phyloP scores from a whole-genome alignment of 2,888 invertebrate species.

The Galerucella pusilla region DNA sequence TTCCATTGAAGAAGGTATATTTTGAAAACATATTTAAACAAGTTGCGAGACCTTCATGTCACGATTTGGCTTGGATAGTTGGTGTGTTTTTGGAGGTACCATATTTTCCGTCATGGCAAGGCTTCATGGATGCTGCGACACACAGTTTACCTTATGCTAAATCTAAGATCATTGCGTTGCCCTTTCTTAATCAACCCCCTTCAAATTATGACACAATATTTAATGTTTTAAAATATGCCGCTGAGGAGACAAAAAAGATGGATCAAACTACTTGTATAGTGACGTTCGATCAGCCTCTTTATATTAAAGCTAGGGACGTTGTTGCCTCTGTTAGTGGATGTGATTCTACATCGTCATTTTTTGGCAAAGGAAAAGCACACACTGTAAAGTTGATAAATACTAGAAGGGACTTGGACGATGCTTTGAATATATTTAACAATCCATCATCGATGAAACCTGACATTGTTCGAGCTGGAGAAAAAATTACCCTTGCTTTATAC shows the following conservation, averaged over 20 bases:
- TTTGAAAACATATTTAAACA: neutral
- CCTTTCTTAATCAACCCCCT: slow-evolving; percentile 30
- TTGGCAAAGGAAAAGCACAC: neutral
- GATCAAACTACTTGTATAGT: slow-evolving; percentile 22
- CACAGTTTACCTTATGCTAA: slow-evolving; percentile 20
- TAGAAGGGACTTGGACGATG: neutral
- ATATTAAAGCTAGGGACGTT: slow-evolving; percentile 25
- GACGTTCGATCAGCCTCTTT: slow-evolving; percentile 33
- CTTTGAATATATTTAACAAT: neutral
- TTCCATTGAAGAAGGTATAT: neutral
- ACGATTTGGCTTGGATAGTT: slow-evolving; percentile 12
- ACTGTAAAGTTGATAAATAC: neutral
- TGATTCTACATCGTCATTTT: neutral
- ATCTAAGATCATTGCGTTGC: slow-evolving; percentile 28
- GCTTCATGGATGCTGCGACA: slow-evolving; percentile 32
- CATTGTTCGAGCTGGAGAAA: neutral
- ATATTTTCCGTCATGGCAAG: slow-evolving; percentile 32
- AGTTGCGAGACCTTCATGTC: neutral
- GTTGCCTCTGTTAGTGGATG: slow-evolving; percentile 1
- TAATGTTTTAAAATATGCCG: slow-evolving; percentile 20
- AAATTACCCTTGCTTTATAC: neutral
- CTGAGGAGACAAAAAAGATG: slow-evolving; percentile 18
- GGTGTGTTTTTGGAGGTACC: slow-evolving; percentile 18
- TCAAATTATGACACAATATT: slow-evolving; percentile 19
- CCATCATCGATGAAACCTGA: neutral